Conservation (phyloP, 2,113 vertebrate genomes). For the Ptilorrhoa leucosticta region DNA sequence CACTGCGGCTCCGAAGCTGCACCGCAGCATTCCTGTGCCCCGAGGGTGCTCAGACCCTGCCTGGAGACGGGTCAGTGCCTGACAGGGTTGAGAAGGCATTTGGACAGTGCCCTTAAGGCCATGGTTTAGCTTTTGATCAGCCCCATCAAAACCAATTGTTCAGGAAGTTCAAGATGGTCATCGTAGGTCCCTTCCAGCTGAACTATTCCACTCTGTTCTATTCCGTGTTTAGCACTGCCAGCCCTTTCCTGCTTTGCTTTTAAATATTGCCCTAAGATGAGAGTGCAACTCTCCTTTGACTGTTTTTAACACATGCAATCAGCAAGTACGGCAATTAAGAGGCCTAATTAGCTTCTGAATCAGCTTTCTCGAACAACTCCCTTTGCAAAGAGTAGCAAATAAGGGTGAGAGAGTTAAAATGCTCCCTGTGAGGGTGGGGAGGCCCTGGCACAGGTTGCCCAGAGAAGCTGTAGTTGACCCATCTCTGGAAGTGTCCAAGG, state of each 20-base stretch:
- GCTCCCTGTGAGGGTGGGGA: rapidly evolving
- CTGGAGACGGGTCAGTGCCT: not conserved
- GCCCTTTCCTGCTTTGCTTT: slow-evolving; percentile 52
- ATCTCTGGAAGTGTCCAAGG: not conserved
- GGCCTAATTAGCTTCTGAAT: slow-evolving; percentile 67
- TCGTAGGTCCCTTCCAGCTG: not conserved
- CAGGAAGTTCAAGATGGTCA: not conserved
- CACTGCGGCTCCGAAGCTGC: not conserved
- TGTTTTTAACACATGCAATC: slow-evolving; percentile 69
- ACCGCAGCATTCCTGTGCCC: not conserved
- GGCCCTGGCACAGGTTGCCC: not conserved
- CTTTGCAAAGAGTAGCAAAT: slow-evolving; percentile 20
- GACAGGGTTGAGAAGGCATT: rapidly evolving
- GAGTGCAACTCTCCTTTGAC: slow-evolving; percentile 58
- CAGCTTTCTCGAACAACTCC: slow-evolving; percentile 27
- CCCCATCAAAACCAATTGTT: not conserved
- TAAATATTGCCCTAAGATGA: slow-evolving; percentile 50
- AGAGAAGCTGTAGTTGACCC: not conserved
- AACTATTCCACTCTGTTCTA: rapidly evolving
- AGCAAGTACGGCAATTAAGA: slow-evolving; percentile 65
- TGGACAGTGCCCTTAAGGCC: not conserved
- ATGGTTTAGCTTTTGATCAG: not conserved
- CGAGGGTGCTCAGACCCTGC: not conserved
- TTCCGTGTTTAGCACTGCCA: not conserved
- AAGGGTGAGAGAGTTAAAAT: slow-evolving; percentile 11